These are phyloP conservation scores for Perccottus glenii DNA, from an alignment of 2,113 vertebrate species.

Conservation along the genomic window DNA sequence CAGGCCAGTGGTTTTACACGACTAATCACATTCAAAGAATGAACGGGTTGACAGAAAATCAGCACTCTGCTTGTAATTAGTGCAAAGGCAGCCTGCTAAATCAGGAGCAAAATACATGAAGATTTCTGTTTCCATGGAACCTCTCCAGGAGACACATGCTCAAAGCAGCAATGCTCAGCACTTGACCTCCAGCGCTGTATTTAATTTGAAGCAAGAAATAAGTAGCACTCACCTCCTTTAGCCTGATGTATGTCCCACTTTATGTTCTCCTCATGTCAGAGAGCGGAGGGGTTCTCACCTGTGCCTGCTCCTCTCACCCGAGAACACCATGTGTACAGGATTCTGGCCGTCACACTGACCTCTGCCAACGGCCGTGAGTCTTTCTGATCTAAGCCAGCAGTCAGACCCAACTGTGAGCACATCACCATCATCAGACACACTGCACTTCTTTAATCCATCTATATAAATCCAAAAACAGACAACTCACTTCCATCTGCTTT, in stretches of 20 bases:
- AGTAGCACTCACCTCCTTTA: slow-evolving; percentile 55
- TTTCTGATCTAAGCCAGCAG: slow-evolving; percentile 36
- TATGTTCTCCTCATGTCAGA: slow-evolving; percentile 25
- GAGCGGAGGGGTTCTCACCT: slow-evolving; percentile 1
- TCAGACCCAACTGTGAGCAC: slow-evolving; percentile 30
- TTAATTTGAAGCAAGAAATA: slow-evolving; percentile 7
- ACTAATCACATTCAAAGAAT: slow-evolving; percentile 43
- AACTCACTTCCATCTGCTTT: slow-evolving; percentile 72
- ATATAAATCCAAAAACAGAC: slow-evolving; percentile 71
- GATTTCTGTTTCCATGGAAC: slow-evolving; percentile 28
- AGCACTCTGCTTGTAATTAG: slow-evolving; percentile 25
- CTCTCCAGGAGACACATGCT: slow-evolving; percentile 27
- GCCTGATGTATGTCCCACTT: slow-evolving; percentile 2
- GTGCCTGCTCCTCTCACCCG: slow-evolving; percentile 9
- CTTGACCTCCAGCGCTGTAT: slow-evolving; percentile 29
- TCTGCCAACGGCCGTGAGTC: slow-evolving; percentile 36
- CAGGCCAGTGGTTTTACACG: slow-evolving; percentile 28
- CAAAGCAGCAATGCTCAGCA: not conserved
- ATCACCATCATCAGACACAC: slow-evolving; percentile 21
- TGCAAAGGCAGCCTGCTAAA: slow-evolving; percentile 22
- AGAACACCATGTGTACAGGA: slow-evolving; percentile 11
- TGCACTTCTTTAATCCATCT: slow-evolving; percentile 69
- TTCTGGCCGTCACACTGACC: slow-evolving; percentile 42
- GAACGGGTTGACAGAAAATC: slow-evolving; percentile 32
- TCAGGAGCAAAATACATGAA: slow-evolving; percentile 29